Evolutionary conservation across 2,797 vertebrate species (phyloP).

Genomic region (Molossus molossus): DNA sequence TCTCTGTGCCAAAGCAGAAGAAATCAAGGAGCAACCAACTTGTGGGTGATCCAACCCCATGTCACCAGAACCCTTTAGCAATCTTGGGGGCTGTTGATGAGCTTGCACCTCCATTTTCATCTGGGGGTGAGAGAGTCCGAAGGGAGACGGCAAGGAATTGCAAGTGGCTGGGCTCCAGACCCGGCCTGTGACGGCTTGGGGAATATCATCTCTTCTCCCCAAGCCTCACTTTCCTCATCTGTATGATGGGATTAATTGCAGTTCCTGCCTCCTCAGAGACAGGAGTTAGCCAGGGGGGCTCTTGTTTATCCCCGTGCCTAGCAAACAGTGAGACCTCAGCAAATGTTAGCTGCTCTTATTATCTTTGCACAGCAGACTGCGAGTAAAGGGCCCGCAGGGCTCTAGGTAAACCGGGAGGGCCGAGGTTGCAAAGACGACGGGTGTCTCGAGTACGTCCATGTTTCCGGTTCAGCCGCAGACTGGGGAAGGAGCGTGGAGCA

Average conservation of each 20-base stretch:
- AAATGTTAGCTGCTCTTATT: not conserved
- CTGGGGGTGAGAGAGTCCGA: not conserved
- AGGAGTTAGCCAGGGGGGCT: not conserved
- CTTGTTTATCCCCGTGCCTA: not conserved
- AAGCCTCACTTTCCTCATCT: not conserved
- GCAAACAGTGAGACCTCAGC: not conserved
- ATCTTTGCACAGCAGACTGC: not conserved
- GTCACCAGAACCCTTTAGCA: not conserved
- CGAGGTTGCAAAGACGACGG: not conserved
- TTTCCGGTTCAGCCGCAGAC: not conserved
- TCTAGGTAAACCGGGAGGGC: not conserved
- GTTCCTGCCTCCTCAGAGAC: not conserved
- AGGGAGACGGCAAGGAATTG: not conserved
- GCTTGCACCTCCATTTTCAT: not conserved
- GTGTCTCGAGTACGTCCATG: rapidly evolving
- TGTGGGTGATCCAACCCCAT: too few species aligned
- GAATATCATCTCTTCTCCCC: too few species aligned
- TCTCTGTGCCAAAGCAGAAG: not conserved
- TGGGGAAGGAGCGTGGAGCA: not conserved
- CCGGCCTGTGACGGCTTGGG: not conserved
- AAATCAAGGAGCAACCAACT: not conserved
- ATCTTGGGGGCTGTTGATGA: not conserved
- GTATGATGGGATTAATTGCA: not conserved
- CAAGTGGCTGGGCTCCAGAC: not conserved
- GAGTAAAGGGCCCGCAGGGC: not conserved